Percentiles rank a stretch among this genome's conserved stretches.
These are phyloP conservation scores for Turritopsis dohrnii DNA, from an alignment of 30 jellyfish, hydroid and myxozoan genomes.

Conservation along the genomic window DNA sequence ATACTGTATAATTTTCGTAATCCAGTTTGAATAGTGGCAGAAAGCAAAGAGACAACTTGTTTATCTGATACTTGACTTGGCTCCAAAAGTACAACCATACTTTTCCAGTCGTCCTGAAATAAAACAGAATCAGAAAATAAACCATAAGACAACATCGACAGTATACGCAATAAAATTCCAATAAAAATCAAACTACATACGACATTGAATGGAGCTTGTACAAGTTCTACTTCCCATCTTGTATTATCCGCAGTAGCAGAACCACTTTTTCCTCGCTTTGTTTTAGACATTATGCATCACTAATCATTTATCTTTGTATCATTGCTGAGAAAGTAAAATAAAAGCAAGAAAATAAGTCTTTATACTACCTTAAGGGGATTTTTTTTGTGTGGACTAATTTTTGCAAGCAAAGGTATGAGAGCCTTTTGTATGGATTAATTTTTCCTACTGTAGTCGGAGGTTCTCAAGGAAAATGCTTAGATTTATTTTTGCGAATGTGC, in stretches of 20 bases:
- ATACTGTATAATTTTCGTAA: slow-evolving; percentile 62
- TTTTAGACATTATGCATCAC: slow-evolving; percentile 52
- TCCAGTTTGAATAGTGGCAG: slow-evolving; percentile 56
- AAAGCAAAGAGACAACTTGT: slow-evolving; percentile 26
- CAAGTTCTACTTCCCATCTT: slow-evolving; percentile 86
- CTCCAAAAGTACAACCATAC: slow-evolving; percentile 43
- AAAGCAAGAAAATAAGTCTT: background rate
- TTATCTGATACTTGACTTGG: slow-evolving; percentile 44
- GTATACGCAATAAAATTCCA: background rate
- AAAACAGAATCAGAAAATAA: background rate
- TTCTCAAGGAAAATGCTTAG: no score
- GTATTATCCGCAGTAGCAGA: slow-evolving; percentile 55
- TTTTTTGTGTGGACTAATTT: no score
- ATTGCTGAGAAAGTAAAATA: slow-evolving; percentile 4
- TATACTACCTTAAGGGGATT: no score
- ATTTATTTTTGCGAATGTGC: no score
- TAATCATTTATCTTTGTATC: background rate
- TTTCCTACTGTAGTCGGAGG: no score
- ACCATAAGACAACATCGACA: background rate
- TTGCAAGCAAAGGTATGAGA: no score
- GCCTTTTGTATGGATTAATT: no score
- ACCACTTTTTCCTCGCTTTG: slow-evolving; percentile 83
- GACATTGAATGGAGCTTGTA: slow-evolving; percentile 56
- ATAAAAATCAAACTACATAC: slow-evolving; percentile 24
- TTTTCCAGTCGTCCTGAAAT: slow-evolving; percentile 72